Base-by-base conservation (phyloP, 2,113 vertebrate species). In the Aegotheles bennettii region DNA sequence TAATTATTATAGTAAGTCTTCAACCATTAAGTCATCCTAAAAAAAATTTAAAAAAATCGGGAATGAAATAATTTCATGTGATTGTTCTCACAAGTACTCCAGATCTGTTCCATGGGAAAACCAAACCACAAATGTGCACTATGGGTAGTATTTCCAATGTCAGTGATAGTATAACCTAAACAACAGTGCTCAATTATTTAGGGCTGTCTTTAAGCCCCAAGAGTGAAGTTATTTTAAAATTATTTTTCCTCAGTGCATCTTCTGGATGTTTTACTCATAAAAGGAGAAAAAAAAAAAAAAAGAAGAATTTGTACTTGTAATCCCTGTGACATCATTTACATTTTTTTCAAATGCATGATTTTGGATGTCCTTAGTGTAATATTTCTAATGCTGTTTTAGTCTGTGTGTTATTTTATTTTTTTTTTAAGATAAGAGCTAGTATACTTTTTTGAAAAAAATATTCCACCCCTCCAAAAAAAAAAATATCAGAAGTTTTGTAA, bases 321-420 rank as follows among this genome's bases (percentile, higher is more conserved):
- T 7, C 5, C 15, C 11, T 21, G 4, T 26, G 64, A 28, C 7
- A 53, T 43, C 21, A 42, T 8, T 38, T 45, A 75, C 0, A 0
- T 54, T 79, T 17, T 79, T 83, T 56, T 21, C 4, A 63, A 85
- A 68, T 7, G 10, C 43, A 33, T 63, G 1, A n/a, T 42, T 91
- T 75, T 26, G 14, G 14, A 74, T 42, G 13, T 4, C 63, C 31
- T 74, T 18, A 16, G 10, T 73, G 5, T 12, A 51, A 5, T 33
- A 35, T 67, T 81, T 74, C 13, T 78, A 75, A 71, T 43, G 6
- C 3, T 56, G 9, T 2, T 81, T 76, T 45, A 83, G 9, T 36
- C 21, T 26, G 3, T 19, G 64, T 50, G 2, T 4, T 50, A 12
- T n/a, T 33, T 2, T 4, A 12, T 42, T 42, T 63, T 17, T 24